A percentile compares a stretch with the other conserved stretches of the same genome.
phyloP scores from a whole-genome alignment of 1,140 invertebrate species.

The Leguminivora glycinivorella region DNA sequence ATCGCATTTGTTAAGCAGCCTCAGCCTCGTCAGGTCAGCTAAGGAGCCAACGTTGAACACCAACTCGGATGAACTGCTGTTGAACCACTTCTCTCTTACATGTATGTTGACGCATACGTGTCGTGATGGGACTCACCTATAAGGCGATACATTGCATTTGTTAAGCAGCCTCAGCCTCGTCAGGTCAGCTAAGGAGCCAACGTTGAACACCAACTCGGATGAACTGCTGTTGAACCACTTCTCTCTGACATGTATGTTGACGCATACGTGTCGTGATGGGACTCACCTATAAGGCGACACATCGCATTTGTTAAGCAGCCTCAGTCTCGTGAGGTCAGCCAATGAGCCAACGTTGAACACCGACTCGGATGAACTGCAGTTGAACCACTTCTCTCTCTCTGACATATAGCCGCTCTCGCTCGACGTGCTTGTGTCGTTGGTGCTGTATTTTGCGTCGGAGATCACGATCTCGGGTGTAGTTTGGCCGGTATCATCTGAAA shows the following conservation, averaged over 20 bases:
- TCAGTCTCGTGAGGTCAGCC: slow-evolving; percentile 56
- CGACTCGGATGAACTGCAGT: slow-evolving; percentile 41
- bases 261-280: no score
- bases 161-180: no score
- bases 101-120: no score
- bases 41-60: no score
- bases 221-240: slow-evolving; percentile 32
- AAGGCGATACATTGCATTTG: no score
- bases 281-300: slow-evolving; percentile 79
- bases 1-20: no score
- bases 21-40: no score
- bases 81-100: no score
- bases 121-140: no score
- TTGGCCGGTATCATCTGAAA: slow-evolving; percentile 37
- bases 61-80: no score
- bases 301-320: slow-evolving; percentile 66
- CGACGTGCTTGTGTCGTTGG: slow-evolving; percentile 46
- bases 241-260: slow-evolving; percentile 43
- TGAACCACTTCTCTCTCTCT: slow-evolving; percentile 17
- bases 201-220: no score
- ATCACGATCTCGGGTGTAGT: slow-evolving; percentile 50
- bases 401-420: slow-evolving; percentile 51
- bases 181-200: no score
- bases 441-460: slow-evolving; percentile 43
- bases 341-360: slow-evolving; percentile 67